phyloP scores from a whole-genome alignment of 2,797 vertebrate species.

The Schizopygopsis malacanthus region DNA sequence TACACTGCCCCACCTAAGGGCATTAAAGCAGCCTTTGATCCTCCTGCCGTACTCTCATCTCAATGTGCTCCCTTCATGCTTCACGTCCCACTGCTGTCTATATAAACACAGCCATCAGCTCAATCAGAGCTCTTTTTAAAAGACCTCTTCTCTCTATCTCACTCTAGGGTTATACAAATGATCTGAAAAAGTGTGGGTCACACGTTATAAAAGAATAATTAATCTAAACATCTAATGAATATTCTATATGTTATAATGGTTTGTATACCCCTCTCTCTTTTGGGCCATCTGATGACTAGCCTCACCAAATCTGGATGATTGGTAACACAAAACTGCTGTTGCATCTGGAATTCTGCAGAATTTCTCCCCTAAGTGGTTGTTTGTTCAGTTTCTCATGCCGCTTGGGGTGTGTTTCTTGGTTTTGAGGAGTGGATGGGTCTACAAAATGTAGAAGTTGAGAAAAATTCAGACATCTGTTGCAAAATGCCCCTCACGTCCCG shows the following conservation, averaged over 20 bases:
- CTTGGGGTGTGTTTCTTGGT: constrained; percentile 7
- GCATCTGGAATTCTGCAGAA: constrained; percentile 22
- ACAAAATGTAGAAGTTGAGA: constrained; percentile 7
- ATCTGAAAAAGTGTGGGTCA: neutral
- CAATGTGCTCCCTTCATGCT: constrained; percentile 43
- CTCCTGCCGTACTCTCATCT: constrained; percentile 24
- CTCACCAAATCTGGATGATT: neutral
- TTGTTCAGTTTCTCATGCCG: constrained; percentile 32
- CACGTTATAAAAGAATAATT: neutral
- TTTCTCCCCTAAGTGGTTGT: constrained; percentile 3
- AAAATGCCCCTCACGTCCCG: constrained; percentile 10
- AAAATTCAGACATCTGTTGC: constrained; percentile 23
- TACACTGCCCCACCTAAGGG: constrained; percentile 27
- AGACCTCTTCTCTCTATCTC: constrained; percentile 1
- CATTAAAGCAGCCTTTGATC: constrained; percentile 39
- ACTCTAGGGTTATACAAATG: neutral
- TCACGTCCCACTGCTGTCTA: constrained; percentile 66
- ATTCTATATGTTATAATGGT: neutral
- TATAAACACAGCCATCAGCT: constrained; percentile 58
- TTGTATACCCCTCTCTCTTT: neutral
- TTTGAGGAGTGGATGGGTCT: neutral
- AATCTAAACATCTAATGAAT: neutral
- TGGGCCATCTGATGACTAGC: neutral
- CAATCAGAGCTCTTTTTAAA: constrained; percentile 38
- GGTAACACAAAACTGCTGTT: constrained; percentile 29